phyloP scores from a whole-genome alignment of 2,113 vertebrate species.

The Rhipidura dahli region DNA sequence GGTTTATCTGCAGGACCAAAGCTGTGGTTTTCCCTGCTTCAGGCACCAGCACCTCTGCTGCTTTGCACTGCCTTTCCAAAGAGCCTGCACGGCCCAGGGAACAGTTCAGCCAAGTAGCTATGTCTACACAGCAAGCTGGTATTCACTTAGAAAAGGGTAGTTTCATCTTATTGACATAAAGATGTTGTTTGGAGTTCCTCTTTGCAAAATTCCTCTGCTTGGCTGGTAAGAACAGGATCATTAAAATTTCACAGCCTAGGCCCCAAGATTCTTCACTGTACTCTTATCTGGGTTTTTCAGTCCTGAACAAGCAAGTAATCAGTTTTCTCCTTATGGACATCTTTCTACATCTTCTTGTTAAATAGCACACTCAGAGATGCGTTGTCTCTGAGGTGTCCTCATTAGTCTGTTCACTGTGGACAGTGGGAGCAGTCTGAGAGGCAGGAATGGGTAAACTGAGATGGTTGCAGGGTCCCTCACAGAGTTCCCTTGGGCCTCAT shows the following conservation, averaged over 20 bases:
- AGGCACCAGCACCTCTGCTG: neutral
- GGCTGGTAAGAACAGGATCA: neutral
- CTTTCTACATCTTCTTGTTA: neutral
- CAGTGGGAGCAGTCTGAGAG: neutral
- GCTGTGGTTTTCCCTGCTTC: fast-evolving
- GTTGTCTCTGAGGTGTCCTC: neutral
- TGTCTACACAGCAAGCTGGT: neutral
- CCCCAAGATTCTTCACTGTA: neutral
- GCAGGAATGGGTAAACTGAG: neutral
- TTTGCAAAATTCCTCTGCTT: neutral
- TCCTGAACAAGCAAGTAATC: neutral
- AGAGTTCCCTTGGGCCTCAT: neutral
- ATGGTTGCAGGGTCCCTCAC: neutral
- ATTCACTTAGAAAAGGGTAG: neutral
- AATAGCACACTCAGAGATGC: neutral
- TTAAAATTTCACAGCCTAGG: neutral
- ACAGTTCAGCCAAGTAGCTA: neutral
- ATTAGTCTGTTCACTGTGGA: neutral
- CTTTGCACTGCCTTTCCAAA: neutral
- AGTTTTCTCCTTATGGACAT: neutral
- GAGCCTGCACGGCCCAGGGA: neutral
- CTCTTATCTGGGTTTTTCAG: neutral
- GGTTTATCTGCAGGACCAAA: neutral
- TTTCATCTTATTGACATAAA: neutral
- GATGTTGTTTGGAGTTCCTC: neutral